Conservation (phyloP, 92 coral and sea anemone genomes). For the Pocillopora meandrina region DNA sequence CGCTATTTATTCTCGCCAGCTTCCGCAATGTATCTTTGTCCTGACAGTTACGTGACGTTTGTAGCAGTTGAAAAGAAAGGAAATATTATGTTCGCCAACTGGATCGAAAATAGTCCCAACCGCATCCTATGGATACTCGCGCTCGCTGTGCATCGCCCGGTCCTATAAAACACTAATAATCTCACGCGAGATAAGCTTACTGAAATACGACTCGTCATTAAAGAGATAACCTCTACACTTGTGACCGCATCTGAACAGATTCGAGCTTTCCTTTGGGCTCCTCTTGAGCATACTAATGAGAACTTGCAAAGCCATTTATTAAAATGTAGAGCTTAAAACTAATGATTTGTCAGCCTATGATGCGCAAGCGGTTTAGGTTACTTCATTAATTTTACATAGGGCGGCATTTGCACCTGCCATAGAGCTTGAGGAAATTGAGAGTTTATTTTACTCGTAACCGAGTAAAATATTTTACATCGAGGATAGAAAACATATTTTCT, state of each 20-base stretch:
- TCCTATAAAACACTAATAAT: no score
- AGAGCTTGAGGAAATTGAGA: neutral
- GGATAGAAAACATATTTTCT: neutral
- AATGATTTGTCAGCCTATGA: neutral
- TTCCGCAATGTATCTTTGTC: neutral
- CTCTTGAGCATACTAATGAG: neutral
- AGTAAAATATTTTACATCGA: neutral
- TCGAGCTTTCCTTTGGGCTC: neutral
- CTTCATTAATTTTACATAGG: constrained; percentile 2
- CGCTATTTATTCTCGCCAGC: constrained; percentile 3
- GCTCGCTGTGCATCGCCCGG: neutral
- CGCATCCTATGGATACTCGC: neutral
- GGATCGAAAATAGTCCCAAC: neutral
- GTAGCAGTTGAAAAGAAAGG: neutral
- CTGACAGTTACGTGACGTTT: neutral
- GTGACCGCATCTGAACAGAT: neutral
- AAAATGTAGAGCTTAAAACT: constrained; percentile 1
- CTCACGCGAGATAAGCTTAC: no score
- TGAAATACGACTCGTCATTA: no score
- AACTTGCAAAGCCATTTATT: neutral
- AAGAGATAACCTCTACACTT: neutral
- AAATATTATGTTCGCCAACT: neutral
- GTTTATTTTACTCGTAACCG: neutral
- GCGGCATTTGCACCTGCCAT: constrained; percentile 13
- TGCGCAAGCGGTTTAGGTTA: neutral